Conservation (phyloP, 2,888 invertebrate genomes). For the Vanessa cardui region DNA sequence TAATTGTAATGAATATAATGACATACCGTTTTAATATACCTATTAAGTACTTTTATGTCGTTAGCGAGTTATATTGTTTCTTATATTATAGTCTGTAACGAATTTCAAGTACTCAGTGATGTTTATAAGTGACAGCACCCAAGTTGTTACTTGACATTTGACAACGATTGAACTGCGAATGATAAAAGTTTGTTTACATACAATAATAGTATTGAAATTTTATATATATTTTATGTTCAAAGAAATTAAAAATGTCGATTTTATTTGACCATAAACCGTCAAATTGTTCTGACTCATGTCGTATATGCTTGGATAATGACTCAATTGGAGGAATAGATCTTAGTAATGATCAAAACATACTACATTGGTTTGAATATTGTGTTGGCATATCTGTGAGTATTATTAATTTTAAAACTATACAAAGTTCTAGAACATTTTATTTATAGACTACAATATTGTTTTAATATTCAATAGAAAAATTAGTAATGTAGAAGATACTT, state of each 20-base stretch:
- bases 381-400: slow-evolving; percentile 23
- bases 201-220: neutral
- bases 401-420: neutral
- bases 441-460: no score
- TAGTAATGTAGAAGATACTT: no score
- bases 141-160: no score
- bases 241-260: neutral
- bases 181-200: neutral
- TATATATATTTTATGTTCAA: neutral
- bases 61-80: no score
- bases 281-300: slow-evolving; percentile 11
- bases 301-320: slow-evolving; percentile 19
- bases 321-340: slow-evolving; percentile 17
- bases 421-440: neutral
- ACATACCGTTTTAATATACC: no score
- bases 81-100: no score
- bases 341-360: slow-evolving; percentile 15
- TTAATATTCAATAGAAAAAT: no score
- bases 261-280: neutral
- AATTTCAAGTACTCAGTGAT: no score
- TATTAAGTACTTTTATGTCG: no score
- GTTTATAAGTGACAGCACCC: no score
- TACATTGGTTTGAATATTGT: slow-evolving; percentile 26
- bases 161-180: no score
- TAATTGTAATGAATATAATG: no score